Evolutionary conservation across 1,140 invertebrate species (phyloP).

Genomic region (Drosophila arizonae): DNA sequence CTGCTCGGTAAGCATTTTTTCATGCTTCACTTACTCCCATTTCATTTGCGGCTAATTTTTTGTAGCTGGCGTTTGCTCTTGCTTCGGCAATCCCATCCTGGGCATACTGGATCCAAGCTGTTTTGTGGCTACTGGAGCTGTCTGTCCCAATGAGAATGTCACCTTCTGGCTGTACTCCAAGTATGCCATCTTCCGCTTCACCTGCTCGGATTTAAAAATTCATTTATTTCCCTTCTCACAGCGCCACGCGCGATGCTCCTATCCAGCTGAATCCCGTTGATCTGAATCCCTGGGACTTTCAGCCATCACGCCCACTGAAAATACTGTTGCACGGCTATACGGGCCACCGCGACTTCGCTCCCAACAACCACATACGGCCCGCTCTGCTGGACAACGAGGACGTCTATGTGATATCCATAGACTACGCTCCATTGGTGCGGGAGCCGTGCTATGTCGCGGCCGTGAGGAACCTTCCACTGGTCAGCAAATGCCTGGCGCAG

Average conservation of each 20-base stretch:
- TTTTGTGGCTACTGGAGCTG: constrained; percentile 58
- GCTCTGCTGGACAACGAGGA: constrained; percentile 84
- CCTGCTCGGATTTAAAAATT: neutral
- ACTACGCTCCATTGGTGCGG: constrained; percentile 84
- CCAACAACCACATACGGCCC: constrained; percentile 85
- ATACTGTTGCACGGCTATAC: constrained; percentile 88
- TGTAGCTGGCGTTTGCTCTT: constrained; percentile 21
- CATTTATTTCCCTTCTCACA: constrained; percentile 4
- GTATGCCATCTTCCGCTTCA: constrained; percentile 67
- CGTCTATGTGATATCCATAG: constrained; percentile 85
- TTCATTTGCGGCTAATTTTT: neutral
- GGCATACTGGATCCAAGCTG: constrained; percentile 65
- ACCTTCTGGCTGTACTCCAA: constrained; percentile 86
- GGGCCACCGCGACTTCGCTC: constrained; percentile 85
- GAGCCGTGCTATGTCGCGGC: constrained; percentile 85
- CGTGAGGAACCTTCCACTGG: constrained; percentile 84
- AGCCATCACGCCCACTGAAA: constrained; percentile 84
- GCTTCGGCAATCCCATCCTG: constrained; percentile 48
- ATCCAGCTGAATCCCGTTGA: constrained; percentile 82
- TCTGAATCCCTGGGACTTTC: constrained; percentile 83
- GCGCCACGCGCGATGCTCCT: constrained; percentile 83
- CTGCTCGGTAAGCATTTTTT: constrained; percentile 43
- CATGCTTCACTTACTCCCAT: neutral
- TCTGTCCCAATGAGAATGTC: constrained; percentile 85
- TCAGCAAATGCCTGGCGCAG: constrained; percentile 85